Conservation (phyloP, 2,797 vertebrate species). For the Sebastes itinus region DNA sequence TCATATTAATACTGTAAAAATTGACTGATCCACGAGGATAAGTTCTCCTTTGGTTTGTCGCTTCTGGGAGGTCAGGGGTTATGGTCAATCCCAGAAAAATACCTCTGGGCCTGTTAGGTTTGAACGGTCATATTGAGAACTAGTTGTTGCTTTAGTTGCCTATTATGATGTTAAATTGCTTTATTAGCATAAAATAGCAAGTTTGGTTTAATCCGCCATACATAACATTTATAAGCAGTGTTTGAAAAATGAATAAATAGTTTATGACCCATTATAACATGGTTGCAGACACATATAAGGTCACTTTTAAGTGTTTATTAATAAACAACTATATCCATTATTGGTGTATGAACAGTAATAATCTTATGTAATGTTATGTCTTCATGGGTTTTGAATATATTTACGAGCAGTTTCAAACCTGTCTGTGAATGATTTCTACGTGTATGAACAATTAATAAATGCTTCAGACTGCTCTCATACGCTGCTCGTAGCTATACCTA, state of each 20-base stretch:
- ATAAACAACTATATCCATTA: not conserved
- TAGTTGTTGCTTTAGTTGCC: not conserved
- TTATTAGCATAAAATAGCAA: not conserved
- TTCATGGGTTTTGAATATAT: not conserved
- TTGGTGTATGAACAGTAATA: not conserved
- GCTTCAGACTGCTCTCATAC: not conserved
- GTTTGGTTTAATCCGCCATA: not conserved
- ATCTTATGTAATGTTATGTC: not conserved
- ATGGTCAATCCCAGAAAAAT: not conserved
- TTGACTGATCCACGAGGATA: not conserved
- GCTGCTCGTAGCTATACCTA: fast-evolving
- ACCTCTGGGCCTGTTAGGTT: not conserved
- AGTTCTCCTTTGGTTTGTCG: not conserved
- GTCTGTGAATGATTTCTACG: not conserved
- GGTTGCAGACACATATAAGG: no score
- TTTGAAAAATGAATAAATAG: not conserved
- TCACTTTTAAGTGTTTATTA: not conserved
- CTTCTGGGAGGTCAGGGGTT: not conserved
- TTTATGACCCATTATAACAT: not conserved
- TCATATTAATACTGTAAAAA: not conserved
- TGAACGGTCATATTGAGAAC: not conserved
- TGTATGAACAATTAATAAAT: not conserved
- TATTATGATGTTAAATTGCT: not conserved
- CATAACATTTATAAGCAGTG: not conserved
- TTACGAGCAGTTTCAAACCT: not conserved